Evolutionary conservation across 2,797 vertebrate genomes (phyloP), one percentile per base, ranked within the genome.

Genomic region (Acestrorhynchus altus): DNA sequence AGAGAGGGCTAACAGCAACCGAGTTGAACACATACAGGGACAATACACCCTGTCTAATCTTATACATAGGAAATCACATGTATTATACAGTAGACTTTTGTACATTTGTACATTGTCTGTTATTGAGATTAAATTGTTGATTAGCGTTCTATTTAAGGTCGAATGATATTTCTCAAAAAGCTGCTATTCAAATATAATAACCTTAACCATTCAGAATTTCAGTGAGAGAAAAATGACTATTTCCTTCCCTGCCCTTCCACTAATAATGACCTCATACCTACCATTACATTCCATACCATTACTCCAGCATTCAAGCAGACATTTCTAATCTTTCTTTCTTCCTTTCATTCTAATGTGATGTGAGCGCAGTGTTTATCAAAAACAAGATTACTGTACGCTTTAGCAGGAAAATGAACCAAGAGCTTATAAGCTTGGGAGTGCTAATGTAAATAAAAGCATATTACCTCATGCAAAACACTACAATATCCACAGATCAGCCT

Each of bases 391-490:
- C 16, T 22, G 60, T 57, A 26, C 16, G 57, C 26, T 40, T 74
- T 52, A n/a, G 51, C 42, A 51, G 24, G 46, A 60, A 59, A 46
- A 60, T 47, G 40, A 72, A 47, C 56, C 13, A 52, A 18, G 47
- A n/a, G 56, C 70, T 42, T 54, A 11, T 46, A 46, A 72, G 70
- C 65, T 74, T 79, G 24, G 13, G 13, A 54, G 40, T 4, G 31
- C 22, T 73, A 51, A 79, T 68, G 31, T 39, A 73, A 79, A 67
- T 69, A 59, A 59, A 51, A 63, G 40, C 15, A 72, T 61, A 72
- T 68, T 35, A 47, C 46, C 8, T 26, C 69, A 61, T 52, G 54
- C 67, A 52, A 76, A 70, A 44, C 56, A 63, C 66, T 70, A 35
- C 71, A 26, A 16, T 56, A n/a, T 35, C 28, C 12, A 49, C 15